Evolutionary conservation across 1,140 invertebrate genomes (phyloP), one percentile per base, ranked within the genome.

Genomic region (Halyomorpha halys): DNA sequence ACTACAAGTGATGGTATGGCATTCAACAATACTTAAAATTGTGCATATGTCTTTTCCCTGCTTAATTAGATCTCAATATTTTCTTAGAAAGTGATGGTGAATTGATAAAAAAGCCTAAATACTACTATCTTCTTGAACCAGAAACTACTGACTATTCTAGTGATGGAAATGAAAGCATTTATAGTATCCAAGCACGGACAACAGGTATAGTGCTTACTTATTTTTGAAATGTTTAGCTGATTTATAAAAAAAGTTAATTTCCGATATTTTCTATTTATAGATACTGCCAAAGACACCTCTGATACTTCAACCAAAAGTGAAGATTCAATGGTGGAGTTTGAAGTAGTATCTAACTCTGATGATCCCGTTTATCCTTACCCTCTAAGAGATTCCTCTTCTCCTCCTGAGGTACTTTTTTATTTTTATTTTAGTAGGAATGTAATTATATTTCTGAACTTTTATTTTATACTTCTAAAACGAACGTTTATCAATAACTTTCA

Each of bases 341-440:
- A 49, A 19, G 16, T 49, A n/a, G 47, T 49, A 13, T 49, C 47
- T 13, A 18, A 19, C n/a, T 49, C 47, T 6, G 47, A 49, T 5
- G 11, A 49, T 8, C 9, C n/a, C n/a, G 47, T 49, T 49, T 49
- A 49, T 21, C 47, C 47, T n/a, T 49, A 6, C 47, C 11, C 47
- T 49, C 14, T 14, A 49, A 18, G 19, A n/a, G 19, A 21, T 49
- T 49, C 19, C n/a, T 18, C n/a, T 49, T 19, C 47, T 49, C n/a
- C n/a, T 18, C 47, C 47, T 19, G 47, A 49, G 47, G 47, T 49
- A 49, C 6, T 49, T 49, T 13, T 47, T 62, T 14, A n/a, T 6
- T 44, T 60, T 15, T 59, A 23, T 44, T 59, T 49, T 59, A 56
- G 25, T 60, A n/a, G 34, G 34, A 39, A 65, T 59, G 21, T 59